These are phyloP conservation scores for Bucco capensis DNA, from an alignment of 2,113 vertebrate genomes.

Conservation along the genomic window DNA sequence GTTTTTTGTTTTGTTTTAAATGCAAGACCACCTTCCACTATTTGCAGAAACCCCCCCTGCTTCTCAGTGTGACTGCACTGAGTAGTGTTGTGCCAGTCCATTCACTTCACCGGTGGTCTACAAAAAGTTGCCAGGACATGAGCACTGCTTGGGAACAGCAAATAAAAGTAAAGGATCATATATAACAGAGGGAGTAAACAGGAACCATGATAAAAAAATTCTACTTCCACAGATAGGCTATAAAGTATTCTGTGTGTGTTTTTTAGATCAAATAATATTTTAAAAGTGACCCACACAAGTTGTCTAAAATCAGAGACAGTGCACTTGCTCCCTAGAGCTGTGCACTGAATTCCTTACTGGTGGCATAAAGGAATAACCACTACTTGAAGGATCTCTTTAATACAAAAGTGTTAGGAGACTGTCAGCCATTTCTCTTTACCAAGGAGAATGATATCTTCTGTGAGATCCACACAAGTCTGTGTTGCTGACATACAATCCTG, in stretches of 20 bases:
- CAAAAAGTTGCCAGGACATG: fast-evolving
- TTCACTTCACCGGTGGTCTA: not conserved
- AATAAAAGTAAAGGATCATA: not conserved
- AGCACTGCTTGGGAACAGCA: not conserved
- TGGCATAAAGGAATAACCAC: not conserved
- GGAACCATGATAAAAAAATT: not conserved
- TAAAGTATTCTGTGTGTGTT: not conserved
- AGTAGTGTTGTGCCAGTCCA: not conserved
- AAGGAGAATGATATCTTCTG: not conserved
- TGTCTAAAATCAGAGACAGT: not conserved
- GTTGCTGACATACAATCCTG: not conserved
- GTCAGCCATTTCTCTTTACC: not conserved
- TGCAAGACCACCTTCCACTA: not conserved
- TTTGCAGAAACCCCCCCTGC: not conserved
- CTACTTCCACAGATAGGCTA: not conserved
- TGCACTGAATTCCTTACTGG: not conserved
- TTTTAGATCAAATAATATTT: not conserved
- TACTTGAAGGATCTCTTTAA: not conserved
- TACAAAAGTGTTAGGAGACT: not conserved
- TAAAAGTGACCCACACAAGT: not conserved
- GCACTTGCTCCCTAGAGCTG: not conserved
- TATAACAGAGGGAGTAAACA: not conserved
- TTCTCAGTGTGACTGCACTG: not conserved
- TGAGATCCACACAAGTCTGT: not conserved
- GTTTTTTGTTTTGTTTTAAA: not conserved